phyloP scores from a whole-genome alignment of 2,113 vertebrate species.

The Microcebus murinus region DNA sequence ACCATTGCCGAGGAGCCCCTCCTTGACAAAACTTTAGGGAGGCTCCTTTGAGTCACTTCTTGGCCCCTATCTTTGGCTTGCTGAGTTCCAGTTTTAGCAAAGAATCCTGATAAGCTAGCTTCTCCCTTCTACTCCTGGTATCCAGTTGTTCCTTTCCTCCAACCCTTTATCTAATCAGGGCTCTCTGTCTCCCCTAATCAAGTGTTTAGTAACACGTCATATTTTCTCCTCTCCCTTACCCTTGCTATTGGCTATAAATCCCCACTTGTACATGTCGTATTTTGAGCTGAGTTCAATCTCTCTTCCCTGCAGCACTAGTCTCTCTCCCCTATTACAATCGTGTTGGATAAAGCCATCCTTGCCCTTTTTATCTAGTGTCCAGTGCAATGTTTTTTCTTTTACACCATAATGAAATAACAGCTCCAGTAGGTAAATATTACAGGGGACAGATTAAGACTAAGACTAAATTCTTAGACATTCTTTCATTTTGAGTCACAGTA shows the following conservation, averaged over 20 bases:
- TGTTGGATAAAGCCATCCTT: neutral
- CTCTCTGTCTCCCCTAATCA: neutral
- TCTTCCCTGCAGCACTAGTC: neutral
- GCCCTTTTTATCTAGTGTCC: neutral
- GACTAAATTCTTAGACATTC: neutral
- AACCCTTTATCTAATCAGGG: neutral
- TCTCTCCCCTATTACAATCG: neutral
- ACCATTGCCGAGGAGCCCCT: neutral
- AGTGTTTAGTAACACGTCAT: neutral
- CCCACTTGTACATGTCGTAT: accelerated
- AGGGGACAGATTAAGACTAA: neutral
- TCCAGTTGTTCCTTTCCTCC: neutral
- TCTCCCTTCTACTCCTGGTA: neutral
- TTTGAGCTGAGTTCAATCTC: neutral
- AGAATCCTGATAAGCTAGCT: neutral
- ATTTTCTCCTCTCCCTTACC: neutral
- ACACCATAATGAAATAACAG: neutral
- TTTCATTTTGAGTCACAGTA: neutral
- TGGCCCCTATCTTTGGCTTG: neutral
- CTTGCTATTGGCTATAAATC: neutral
- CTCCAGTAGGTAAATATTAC: neutral
- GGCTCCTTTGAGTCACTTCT: neutral
- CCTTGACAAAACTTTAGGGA: neutral
- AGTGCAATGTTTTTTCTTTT: neutral
- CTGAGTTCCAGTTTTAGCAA: neutral